Percentiles rank a stretch among this genome's conserved stretches.
phyloP scores from a whole-genome alignment of 1,140 invertebrate genomes.

The Drosophila bocqueti region DNA sequence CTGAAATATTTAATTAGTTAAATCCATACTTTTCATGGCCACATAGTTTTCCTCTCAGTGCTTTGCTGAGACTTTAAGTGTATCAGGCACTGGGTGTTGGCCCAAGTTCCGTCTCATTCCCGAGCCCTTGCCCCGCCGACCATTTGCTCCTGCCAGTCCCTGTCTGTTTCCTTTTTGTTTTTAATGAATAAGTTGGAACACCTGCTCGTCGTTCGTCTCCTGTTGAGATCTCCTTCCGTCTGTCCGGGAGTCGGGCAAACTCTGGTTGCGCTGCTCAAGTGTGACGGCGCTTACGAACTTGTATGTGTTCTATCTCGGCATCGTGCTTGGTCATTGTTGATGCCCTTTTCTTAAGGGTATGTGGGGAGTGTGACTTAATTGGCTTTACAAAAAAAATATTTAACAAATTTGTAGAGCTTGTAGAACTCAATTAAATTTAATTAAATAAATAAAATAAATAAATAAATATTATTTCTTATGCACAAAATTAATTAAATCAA shows the following conservation, averaged over 20 bases:
- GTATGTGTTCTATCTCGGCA: slow-evolving; percentile 69
- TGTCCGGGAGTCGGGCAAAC: slow-evolving; percentile 5
- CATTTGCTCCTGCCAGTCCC: slow-evolving; percentile 29
- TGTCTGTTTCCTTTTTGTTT: slow-evolving; percentile 72
- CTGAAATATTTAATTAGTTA: too few species aligned
- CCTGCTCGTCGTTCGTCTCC: slow-evolving; percentile 67
- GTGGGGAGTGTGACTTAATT: too few species aligned
- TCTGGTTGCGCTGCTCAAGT: slow-evolving; percentile 63
- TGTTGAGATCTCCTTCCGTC: slow-evolving; percentile 50
- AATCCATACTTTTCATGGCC: background rate
- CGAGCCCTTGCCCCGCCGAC: background rate
- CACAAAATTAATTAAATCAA: background rate
- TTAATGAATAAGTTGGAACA: slow-evolving; percentile 82
- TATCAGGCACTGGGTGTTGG: slow-evolving; percentile 42
- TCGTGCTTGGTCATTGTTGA: slow-evolving; percentile 52
- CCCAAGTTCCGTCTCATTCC: slow-evolving; percentile 22
- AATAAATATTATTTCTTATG: too few species aligned
- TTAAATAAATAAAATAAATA: too few species aligned
- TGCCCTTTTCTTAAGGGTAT: slow-evolving; percentile 21
- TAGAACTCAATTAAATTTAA: too few species aligned
- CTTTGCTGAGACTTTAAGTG: background rate
- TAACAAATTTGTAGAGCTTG: background rate
- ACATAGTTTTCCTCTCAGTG: slow-evolving; percentile 1
- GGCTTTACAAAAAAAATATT: background rate
- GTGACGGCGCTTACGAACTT: slow-evolving; percentile 42